Evolutionary conservation across 2,888 invertebrate species (phyloP).

Genomic region (Pachymerium ferrugineum): DNA sequence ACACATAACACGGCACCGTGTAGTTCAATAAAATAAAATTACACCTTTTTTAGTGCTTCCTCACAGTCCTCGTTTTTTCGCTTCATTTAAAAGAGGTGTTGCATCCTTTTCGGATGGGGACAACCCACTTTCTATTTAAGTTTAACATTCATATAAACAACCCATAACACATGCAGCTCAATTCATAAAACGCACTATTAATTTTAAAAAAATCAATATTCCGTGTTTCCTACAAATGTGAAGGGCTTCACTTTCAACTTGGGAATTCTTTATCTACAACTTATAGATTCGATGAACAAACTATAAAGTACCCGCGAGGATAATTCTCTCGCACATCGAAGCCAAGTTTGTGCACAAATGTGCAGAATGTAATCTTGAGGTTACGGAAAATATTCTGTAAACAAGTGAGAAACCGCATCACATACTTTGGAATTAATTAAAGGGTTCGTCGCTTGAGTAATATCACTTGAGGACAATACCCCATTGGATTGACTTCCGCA

Average conservation of each 20-base stretch:
- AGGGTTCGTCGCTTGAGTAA: background rate
- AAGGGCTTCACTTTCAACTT: too few relatives aligned
- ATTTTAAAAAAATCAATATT: too few relatives aligned
- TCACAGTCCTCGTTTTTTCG: background rate
- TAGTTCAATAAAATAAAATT: background rate
- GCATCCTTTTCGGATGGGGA: background rate
- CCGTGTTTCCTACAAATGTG: too few relatives aligned
- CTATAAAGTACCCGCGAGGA: too few relatives aligned
- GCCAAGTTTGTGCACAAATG: too few relatives aligned
- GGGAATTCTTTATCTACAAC: too few relatives aligned
- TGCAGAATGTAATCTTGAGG: background rate
- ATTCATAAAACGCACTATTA: too few relatives aligned
- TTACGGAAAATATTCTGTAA: background rate
- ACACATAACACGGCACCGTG: background rate
- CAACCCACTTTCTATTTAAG: background rate
- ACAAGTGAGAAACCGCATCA: background rate
- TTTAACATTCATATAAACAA: too few relatives aligned
- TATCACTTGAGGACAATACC: background rate
- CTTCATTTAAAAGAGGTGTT: conserved; percentile 5
- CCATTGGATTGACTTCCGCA: background rate
- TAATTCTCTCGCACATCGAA: too few relatives aligned
- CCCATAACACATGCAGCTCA: background rate
- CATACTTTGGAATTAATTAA: background rate
- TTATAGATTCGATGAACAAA: too few relatives aligned
- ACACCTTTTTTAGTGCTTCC: background rate